These are phyloP conservation scores for Pinctada fucata DNA, from an alignment of 2,888 invertebrate genomes.

Conservation along the genomic window DNA sequence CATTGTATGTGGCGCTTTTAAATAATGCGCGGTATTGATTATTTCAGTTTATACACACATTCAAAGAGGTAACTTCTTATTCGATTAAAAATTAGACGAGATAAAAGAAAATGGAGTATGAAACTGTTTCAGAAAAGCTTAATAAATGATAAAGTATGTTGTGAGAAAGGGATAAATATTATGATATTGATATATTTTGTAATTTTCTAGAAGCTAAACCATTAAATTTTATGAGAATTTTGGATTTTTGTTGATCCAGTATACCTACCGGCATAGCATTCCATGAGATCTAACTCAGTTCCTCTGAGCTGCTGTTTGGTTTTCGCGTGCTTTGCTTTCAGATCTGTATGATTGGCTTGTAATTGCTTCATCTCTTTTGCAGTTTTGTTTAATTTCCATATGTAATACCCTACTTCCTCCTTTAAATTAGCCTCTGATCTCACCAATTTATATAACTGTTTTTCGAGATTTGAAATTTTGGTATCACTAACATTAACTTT, in stretches of 20 bases:
- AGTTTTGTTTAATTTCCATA: constrained; percentile 54
- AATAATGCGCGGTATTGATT: too few species aligned
- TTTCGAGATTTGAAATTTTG: constrained; percentile 47
- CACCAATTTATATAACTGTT: constrained; percentile 55
- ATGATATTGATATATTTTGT: too few species aligned
- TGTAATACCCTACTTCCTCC: constrained; percentile 59
- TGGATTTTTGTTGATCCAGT: neutral
- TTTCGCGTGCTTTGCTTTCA: constrained; percentile 49
- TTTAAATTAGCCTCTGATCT: constrained; percentile 62
- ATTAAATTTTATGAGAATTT: neutral
- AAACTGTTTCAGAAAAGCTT: too few species aligned
- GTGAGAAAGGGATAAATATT: too few species aligned
- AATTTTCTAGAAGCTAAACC: neutral
- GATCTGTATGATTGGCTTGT: constrained; percentile 50
- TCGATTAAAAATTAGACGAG: too few species aligned
- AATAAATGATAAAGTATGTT: too few species aligned
- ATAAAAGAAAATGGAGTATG: too few species aligned
- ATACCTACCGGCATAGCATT: constrained; percentile 64
- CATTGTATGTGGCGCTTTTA: too few species aligned
- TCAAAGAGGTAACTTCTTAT: too few species aligned
- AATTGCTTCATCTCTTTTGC: constrained; percentile 39
- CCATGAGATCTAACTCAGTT: constrained; percentile 63
- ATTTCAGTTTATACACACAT: too few species aligned
- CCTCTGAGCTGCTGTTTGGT: constrained; percentile 49
- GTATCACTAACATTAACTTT: constrained; percentile 47